Conservation (phyloP, 1,140 invertebrate species). For the Drosophila mayri region DNA sequence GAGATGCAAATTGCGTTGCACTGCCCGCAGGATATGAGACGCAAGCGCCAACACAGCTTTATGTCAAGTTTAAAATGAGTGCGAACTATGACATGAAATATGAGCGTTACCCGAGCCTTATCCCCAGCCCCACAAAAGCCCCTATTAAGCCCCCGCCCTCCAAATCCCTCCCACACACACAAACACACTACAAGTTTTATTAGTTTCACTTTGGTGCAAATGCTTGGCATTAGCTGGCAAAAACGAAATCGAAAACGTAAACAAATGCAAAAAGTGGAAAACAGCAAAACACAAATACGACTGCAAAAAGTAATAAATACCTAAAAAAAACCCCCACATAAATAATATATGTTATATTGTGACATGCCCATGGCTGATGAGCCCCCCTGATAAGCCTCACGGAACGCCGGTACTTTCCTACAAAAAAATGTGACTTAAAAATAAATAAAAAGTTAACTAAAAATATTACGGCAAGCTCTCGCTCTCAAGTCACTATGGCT, state of each 20-base stretch:
- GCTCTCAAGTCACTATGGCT: slow-evolving; percentile 16
- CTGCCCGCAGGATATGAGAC: slow-evolving; percentile 62
- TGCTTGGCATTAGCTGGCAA: slow-evolving; percentile 49
- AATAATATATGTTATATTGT: slow-evolving; percentile 67
- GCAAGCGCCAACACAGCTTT: slow-evolving; percentile 71
- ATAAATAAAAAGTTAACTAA: slow-evolving; percentile 20
- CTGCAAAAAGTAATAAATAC: slow-evolving; percentile 6
- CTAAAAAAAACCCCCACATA: slow-evolving; percentile 45
- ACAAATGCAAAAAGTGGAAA: slow-evolving; percentile 55
- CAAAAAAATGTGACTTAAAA: slow-evolving; percentile 31
- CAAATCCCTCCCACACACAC: background rate
- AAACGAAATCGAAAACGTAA: slow-evolving; percentile 70
- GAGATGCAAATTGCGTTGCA: slow-evolving; percentile 82
- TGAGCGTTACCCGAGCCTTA: slow-evolving; percentile 58
- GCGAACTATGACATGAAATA: slow-evolving; percentile 82
- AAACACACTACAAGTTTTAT: slow-evolving; percentile 15
- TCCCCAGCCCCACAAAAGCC: slow-evolving; percentile 2
- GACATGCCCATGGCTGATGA: slow-evolving; percentile 41
- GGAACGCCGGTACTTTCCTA: slow-evolving; percentile 29
- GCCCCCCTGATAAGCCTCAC: slow-evolving; percentile 41
- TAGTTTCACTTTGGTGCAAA: slow-evolving; percentile 50
- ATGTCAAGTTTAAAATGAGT: slow-evolving; percentile 78
- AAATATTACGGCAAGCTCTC: slow-evolving; percentile 34
- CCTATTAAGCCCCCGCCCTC: background rate
- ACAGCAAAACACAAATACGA: slow-evolving; percentile 10